Percentiles rank a stretch among this genome's conserved stretches.
Conservation (phyloP, 2,797 vertebrate species). For the Octomys mimax region DNA sequence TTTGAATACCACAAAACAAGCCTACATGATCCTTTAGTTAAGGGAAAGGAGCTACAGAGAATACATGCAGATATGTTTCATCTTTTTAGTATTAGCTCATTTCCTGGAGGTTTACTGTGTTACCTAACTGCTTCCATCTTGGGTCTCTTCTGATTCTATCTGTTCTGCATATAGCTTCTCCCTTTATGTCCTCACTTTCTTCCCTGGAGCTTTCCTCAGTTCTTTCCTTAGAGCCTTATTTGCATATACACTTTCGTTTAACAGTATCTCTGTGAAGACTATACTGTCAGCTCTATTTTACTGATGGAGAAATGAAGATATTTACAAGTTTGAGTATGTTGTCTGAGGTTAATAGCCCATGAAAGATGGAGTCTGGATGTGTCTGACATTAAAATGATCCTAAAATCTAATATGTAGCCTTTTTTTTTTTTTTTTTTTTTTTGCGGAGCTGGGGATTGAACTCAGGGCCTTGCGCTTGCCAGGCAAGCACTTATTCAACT, state of each 20-base stretch:
- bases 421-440: neutral
- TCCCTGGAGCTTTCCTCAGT: neutral
- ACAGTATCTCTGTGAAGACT: neutral
- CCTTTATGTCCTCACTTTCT: neutral
- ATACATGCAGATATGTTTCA: neutral
- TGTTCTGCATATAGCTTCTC: neutral
- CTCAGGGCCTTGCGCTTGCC: too few relatives aligned
- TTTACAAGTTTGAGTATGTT: neutral
- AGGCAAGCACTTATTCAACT: too few relatives aligned
- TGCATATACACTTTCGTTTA: neutral
- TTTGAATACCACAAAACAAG: slow-evolving; percentile 16
- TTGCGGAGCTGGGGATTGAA: too few relatives aligned
- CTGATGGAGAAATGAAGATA: slow-evolving; percentile 22
- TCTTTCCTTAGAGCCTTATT: neutral
- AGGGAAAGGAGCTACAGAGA: slow-evolving; percentile 13
- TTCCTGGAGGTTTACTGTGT: neutral
- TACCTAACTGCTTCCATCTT: neutral
- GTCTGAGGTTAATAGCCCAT: neutral
- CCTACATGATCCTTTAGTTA: neutral
- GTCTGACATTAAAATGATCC: slow-evolving; percentile 49
- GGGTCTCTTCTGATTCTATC: neutral
- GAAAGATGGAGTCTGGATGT: slow-evolving; percentile 29
- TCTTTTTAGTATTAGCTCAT: neutral
- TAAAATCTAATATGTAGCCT: neutral
- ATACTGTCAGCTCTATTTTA: neutral